These are phyloP conservation scores for Ammodramus savannarum DNA, from an alignment of 2,113 vertebrate genomes.

Conservation along the genomic window DNA sequence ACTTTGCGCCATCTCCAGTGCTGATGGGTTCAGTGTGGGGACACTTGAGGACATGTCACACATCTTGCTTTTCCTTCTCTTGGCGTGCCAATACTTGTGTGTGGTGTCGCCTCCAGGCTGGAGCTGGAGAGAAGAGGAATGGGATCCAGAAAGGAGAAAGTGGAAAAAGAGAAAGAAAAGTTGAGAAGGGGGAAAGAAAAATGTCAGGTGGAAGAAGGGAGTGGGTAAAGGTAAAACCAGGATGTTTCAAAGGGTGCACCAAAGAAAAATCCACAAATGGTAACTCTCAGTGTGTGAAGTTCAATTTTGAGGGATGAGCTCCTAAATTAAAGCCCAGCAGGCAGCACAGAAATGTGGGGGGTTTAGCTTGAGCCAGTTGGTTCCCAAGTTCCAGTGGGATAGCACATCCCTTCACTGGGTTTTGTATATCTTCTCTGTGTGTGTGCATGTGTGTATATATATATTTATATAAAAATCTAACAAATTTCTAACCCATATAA, in stretches of 20 bases:
- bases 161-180: background rate
- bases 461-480: slow-evolving; percentile 50
- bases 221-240: background rate
- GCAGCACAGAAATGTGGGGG: background rate
- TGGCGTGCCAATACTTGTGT: background rate
- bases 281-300: background rate
- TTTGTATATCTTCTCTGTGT: background rate
- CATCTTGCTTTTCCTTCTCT: background rate
- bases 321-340: slow-evolving; percentile 11
- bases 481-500: slow-evolving; percentile 82
- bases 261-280: background rate
- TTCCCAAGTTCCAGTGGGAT: background rate
- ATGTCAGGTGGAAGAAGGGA: background rate
- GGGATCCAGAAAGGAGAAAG: background rate
- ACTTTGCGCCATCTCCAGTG: background rate
- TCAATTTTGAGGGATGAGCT: background rate
- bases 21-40: background rate
- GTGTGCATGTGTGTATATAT: background rate
- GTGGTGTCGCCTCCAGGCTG: background rate
- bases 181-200: background rate
- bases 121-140: background rate
- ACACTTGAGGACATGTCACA: background rate
- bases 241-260: background rate
- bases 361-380: background rate
- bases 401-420: background rate